Evolutionary conservation across 2,888 invertebrate species (phyloP).

Genomic region (Prosopocoilus inquinatus): DNA sequence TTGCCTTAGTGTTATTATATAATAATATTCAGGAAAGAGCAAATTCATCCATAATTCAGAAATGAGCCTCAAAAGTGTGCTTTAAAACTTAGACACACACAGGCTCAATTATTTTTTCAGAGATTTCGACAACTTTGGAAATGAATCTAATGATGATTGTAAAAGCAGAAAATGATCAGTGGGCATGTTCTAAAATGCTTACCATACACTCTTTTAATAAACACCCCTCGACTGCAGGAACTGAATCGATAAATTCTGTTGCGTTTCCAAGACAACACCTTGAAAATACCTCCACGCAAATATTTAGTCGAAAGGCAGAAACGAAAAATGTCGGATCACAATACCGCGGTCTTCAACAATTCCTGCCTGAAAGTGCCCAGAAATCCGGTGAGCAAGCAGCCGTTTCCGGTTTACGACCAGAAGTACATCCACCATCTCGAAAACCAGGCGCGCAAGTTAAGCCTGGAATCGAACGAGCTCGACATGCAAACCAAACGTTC

Average conservation of each 20-base stretch:
- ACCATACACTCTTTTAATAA: too few relatives aligned
- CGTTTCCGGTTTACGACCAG: constrained; percentile 69
- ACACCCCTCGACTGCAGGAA: background rate
- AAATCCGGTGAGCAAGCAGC: constrained; percentile 70
- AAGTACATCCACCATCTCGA: constrained; percentile 46
- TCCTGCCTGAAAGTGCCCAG: constrained; percentile 71
- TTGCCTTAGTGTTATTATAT: too few relatives aligned
- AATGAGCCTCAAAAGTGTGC: too few relatives aligned
- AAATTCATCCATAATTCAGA: too few relatives aligned
- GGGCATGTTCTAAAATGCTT: too few relatives aligned
- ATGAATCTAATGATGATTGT: too few relatives aligned
- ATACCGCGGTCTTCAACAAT: constrained; percentile 65
- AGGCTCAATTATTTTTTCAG: too few relatives aligned
- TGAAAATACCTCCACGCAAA: background rate
- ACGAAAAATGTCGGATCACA: constrained; percentile 47
- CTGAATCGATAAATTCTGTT: constrained; percentile 1
- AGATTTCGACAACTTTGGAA: too few relatives aligned
- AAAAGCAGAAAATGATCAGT: too few relatives aligned
- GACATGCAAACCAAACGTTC: constrained; percentile 46
- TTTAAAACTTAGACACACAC: too few relatives aligned
- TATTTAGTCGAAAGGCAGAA: background rate
- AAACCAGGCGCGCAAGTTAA: constrained; percentile 40
- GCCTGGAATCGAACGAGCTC: constrained; percentile 45
- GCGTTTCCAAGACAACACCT: constrained; percentile 5
- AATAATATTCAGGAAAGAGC: too few relatives aligned